Percentiles rank a stretch among this genome's conserved stretches.
Evolutionary conservation across 2,113 vertebrate species (phyloP).

Genomic region (Oenanthe oenanthe): DNA sequence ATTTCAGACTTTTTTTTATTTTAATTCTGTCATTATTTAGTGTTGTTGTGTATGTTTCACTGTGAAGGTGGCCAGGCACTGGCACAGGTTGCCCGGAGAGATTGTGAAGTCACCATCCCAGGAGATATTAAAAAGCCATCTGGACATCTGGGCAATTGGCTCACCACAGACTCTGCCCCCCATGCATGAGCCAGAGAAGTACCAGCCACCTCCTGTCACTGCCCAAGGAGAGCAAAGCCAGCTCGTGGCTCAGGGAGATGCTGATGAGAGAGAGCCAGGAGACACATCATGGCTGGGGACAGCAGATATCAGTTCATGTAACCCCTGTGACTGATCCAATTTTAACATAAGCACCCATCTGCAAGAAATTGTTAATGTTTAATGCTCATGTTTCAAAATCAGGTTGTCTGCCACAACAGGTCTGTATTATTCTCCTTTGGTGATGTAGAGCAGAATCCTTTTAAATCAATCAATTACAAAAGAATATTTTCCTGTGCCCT

Average conservation of each 20-base stretch:
- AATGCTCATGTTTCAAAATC: not conserved
- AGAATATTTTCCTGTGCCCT: not conserved
- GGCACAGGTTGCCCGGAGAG: not conserved
- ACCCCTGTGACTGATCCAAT: not conserved
- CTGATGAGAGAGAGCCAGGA: not conserved
- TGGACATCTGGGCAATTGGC: not conserved
- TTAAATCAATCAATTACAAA: constrained; percentile 7
- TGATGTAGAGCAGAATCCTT: constrained; percentile 3
- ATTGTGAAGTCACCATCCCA: not conserved
- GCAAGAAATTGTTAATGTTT: not conserved
- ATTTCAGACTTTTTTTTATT: not conserved
- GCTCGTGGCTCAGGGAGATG: not conserved
- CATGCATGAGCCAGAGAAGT: not conserved
- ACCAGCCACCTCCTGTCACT: not conserved
- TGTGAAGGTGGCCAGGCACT: not conserved
- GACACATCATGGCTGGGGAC: not conserved
- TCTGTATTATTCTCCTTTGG: not conserved
- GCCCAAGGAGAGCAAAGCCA: not conserved
- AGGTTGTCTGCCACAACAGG: not conserved
- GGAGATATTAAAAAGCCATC: not conserved
- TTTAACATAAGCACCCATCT: not conserved
- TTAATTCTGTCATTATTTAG: not conserved
- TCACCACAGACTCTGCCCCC: not conserved
- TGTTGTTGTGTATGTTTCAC: not conserved
- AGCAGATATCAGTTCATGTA: rapidly evolving